phyloP scores from a whole-genome alignment of 2,888 invertebrate genomes.

The Oscheius sp. region DNA sequence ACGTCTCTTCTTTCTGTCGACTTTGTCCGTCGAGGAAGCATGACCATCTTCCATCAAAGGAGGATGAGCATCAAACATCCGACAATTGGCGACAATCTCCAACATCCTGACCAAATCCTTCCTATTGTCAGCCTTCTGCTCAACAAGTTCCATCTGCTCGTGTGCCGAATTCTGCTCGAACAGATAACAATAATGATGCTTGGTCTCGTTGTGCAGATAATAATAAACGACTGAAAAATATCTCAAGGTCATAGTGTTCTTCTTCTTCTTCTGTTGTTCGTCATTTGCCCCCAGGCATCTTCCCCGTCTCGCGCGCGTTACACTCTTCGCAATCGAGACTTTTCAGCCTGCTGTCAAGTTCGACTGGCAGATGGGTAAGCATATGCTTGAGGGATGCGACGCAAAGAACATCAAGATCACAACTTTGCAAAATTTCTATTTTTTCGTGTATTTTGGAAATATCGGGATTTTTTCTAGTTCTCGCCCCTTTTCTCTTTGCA shows the following conservation, averaged over 20 bases:
- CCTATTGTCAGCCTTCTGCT: conserved; percentile 63
- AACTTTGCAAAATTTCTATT: neutral
- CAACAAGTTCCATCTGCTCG: conserved; percentile 57
- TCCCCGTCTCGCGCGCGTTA: conserved; percentile 27
- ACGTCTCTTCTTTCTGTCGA: conserved; percentile 68
- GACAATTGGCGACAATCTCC: conserved; percentile 65
- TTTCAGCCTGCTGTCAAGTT: conserved; percentile 32
- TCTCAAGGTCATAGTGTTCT: too few species aligned
- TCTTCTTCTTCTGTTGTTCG: neutral
- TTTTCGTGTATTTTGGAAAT: too few species aligned
- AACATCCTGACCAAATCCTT: conserved; percentile 65
- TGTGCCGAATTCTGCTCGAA: conserved; percentile 57
- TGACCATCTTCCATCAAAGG: conserved; percentile 65
- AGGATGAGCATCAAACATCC: conserved; percentile 66
- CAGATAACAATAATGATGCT: conserved; percentile 61
- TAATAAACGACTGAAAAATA: conserved; percentile 64
- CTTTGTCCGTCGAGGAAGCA: conserved; percentile 66
- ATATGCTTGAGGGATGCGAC: conserved; percentile 12
- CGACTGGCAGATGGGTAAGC: conserved; percentile 15
- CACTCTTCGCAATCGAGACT: conserved; percentile 35
- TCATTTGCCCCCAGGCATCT: neutral
- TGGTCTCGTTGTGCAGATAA: conserved; percentile 62
- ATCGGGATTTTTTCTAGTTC: too few species aligned
- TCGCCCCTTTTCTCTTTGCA: neutral
- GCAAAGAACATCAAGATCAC: conserved; percentile 9